Base-by-base conservation (phyloP, 2,888 invertebrate species). In the Pegoplata infirma region DNA sequence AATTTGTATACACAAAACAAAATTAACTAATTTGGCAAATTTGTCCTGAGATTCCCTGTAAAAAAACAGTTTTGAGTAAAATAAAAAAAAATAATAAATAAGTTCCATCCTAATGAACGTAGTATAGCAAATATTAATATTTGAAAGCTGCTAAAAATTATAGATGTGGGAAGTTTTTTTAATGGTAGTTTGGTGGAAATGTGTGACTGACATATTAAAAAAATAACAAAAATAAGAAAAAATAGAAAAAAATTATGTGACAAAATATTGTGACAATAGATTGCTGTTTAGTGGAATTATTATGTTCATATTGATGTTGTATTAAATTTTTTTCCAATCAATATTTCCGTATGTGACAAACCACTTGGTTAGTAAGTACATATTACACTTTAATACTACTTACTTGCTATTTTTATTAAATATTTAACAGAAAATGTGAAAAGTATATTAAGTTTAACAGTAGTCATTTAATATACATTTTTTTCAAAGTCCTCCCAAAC, bases 191-290 rank as follows among this genome's bases (percentile, higher is more conserved):
- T 23, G n/a, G n/a, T n/a, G n/a, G n/a, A 23, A 53, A 25, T 21
- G 23, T 51, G 23, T 51, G 21, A 14, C 23, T 28, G 53, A 5
- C 23, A 6, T 23, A 23, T 23, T 23, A 23, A 61, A 47, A 58
- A 23, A 23, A 23, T 23, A 23, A 61, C 28, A 58, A 23, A 23
- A 23, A 23, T 23, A 6, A 23, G 1, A 5, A 28, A 28, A 28
- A 28, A 4, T 8, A 8, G 21, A 44, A 14, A 7, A 40, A 19
- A 44, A 25, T 49, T 63, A 17, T 49, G 28, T 16, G 28, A 63
- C 61, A 63, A 63, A 63, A 47, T 47, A 63, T 63, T 63, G 61
- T 47, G 61, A 32, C 32, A 49, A 63, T 63, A 49, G 47, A 63
- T 47, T 32, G 61, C 61, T 32, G 47, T 49, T 63, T 47, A 28